Evolutionary conservation across 2,113 vertebrate genomes (phyloP), one percentile per base, ranked within the genome.

Genomic region (Empidonax traillii): DNA sequence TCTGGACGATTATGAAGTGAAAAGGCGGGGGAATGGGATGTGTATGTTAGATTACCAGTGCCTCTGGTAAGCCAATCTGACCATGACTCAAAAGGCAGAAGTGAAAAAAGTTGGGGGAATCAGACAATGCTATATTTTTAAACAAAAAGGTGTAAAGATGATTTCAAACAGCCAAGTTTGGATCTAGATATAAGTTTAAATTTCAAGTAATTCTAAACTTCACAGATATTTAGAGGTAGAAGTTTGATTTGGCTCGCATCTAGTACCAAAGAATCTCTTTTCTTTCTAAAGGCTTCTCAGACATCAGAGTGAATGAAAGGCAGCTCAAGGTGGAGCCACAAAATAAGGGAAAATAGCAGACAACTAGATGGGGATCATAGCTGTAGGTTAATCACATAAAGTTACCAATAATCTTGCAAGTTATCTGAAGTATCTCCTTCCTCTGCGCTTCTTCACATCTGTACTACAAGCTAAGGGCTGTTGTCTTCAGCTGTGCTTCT

Each of bases 1-100:
- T 94, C 84, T 85, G 87, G 85, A 94, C 86, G 83, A 85, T 76
- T 90, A 88, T 61, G 90, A 97, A 86, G 76, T 84, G 85, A 92
- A 51, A n/a, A 35, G 52, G 12, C 5, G 28, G 75, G 74, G 78
- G 91, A 88, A 79, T 15, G 44, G 44, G 74, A 47, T 52, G 18
- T 15, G 19, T 46, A 90, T 14, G 24, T 52, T 73, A 80, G 65
- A 73, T 77, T 92, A 86, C 68, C 72, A 94, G 67, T 68, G 75
- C 13, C 31, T 72, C 59, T 81, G 37, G 65, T 86, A 92, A 96
- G 33, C 71, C 87, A 82, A 75, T 90, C 61, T 81, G 69, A 90
- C 55, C 39, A 28, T 44, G 83, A 77, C 43, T 65, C 6, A 8
- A 55, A 84, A 33, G 47, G 30, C 46, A 27, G 62, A 73, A 81